Evolutionary conservation across 1,140 invertebrate species (phyloP), one percentile per base, ranked within the genome.

Genomic region (Armadillidium nasatum): DNA sequence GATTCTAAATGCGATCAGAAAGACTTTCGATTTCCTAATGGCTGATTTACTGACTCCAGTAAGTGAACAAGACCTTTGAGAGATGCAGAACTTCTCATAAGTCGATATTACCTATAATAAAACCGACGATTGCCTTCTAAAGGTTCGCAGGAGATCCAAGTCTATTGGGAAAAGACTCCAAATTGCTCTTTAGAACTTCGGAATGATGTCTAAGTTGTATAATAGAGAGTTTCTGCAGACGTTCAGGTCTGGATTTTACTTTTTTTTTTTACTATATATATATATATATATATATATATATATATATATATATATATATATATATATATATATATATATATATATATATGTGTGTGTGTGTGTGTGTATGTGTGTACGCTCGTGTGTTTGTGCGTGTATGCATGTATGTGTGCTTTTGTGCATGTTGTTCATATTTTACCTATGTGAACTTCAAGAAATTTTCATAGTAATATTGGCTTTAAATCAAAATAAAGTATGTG

Each of bases 241-340:
- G 50, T 13, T 60, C 19, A 15, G 50, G 50, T 60, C 11, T 15
- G 19, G 7, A 15, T 60, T 60, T 19, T 19, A 60, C 50, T 60
- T 60, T 19, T 60, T 60, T 60, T 60, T 60, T 1, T 60, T 15
- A 3, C 4, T 60, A 60, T 60, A 60, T 60, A 60, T 60, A 60
- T 60, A 60, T 60, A 60, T 60, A 60, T 60, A 60, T 60, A 60
- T 60, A 60, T 60, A 60, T 60, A 60, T 60, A 60, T 60, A 60
- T 60, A 15, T 15, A 15, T 60, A 15, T 60, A 15, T 60, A 15
- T 60, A 60, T 19, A 15, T 60, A 13, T 60, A 13, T 60, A 19
- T 60, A 15, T 15, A 15, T 60, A 19, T 60, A 60, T 60, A 60
- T 60, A 60, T 60, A 60, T 60, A 19, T 60, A 60, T 60, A 19